Evolutionary conservation across 1,140 invertebrate genomes (phyloP).

Genomic region (Lepidurus couesii): DNA sequence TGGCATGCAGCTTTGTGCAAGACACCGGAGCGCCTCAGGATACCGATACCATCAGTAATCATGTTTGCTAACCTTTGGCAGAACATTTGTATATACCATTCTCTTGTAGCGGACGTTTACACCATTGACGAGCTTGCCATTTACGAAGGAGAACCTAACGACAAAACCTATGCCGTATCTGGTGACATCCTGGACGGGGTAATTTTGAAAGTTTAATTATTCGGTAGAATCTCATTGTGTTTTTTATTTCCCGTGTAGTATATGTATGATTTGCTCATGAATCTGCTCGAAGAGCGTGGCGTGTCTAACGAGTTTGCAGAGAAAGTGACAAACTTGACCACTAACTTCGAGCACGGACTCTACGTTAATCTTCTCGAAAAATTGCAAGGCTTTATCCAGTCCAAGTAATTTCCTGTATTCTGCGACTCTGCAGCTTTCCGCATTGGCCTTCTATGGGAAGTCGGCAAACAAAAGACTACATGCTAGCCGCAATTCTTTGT

Average conservation of each 20-base stretch:
- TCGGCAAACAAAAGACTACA: not conserved
- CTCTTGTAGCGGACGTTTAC: constrained; percentile 51
- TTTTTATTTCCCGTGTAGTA: constrained; percentile 58
- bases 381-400: constrained; percentile 68
- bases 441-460: not conserved
- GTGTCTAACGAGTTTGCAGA: constrained; percentile 85
- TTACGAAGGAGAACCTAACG: constrained; percentile 73
- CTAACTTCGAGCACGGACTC: constrained; percentile 78
- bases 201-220: constrained; percentile 40
- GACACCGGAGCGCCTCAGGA: constrained; percentile 42
- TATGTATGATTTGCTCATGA: constrained; percentile 88
- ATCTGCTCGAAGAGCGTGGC: constrained; percentile 86
- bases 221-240: not conserved
- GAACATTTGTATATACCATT: not conserved
- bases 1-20: constrained; percentile 71
- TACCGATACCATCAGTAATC: constrained; percentile 22
- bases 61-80: not conserved
- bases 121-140: constrained; percentile 81
- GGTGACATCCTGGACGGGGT: constrained; percentile 85
- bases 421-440: not conserved
- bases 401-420: constrained; percentile 34
- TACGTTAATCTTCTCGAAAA: constrained; percentile 80
- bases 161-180: constrained; percentile 75
- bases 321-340: constrained; percentile 76
- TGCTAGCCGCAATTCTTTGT: not conserved